Conservation (phyloP, 2,113 vertebrate species). For the Thamnophis sirtalis region DNA sequence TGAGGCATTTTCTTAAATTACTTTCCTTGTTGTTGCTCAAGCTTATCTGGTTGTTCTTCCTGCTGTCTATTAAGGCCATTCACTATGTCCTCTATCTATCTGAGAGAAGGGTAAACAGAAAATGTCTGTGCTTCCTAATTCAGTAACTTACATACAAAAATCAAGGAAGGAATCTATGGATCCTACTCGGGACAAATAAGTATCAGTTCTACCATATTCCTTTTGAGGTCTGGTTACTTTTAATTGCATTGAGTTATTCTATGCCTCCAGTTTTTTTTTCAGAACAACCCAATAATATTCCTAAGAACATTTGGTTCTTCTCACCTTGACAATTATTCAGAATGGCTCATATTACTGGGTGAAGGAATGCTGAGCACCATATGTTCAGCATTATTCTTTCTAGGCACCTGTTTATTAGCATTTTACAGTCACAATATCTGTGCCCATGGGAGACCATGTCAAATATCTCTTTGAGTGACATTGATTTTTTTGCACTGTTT, state of each 20-base stretch:
- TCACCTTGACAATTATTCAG: not conserved
- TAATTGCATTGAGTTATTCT: not conserved
- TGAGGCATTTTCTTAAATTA: not conserved
- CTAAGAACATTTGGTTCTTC: not conserved
- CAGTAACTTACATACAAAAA: not conserved
- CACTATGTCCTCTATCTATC: not conserved
- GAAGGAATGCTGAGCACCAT: not conserved
- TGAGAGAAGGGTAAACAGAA: not conserved
- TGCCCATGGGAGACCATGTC: not conserved
- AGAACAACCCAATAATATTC: not conserved
- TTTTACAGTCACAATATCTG: not conserved
- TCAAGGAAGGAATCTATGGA: not conserved
- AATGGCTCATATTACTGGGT: not conserved
- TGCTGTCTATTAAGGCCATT: not conserved
- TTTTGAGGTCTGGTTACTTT: not conserved
- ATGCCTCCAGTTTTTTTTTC: not conserved
- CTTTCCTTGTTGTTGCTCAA: not conserved
- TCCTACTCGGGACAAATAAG: not conserved
- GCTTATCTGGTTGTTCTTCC: not conserved
- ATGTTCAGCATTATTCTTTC: slow-evolving; percentile 5
- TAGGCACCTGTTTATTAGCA: not conserved
- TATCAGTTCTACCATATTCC: not conserved
- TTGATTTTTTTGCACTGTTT: not conserved
- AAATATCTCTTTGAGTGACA: slow-evolving; percentile 6
- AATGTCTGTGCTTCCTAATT: not conserved